These are phyloP conservation scores for Hymenochirus boettgeri DNA, from an alignment of 2,113 vertebrate species.

Conservation along the genomic window DNA sequence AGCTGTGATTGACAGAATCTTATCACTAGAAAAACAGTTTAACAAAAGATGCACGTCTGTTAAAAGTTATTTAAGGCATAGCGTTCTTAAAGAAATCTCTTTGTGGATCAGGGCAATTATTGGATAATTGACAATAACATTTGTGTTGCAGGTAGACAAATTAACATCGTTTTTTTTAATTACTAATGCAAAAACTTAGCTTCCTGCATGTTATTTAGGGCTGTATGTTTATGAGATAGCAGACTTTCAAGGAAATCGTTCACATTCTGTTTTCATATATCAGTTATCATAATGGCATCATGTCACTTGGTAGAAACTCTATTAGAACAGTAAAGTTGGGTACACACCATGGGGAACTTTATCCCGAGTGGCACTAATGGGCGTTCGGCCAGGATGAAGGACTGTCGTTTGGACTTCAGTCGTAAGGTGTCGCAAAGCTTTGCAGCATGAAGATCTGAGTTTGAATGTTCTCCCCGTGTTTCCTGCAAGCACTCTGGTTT, in stretches of 20 bases:
- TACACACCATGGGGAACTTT: no score
- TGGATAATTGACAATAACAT: constrained; percentile 56
- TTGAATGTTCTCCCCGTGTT: no score
- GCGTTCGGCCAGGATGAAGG: no score
- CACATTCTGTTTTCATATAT: constrained; percentile 62
- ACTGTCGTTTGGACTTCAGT: no score
- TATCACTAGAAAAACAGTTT: constrained; percentile 62
- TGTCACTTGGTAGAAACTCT: constrained; percentile 61
- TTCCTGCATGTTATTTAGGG: constrained; percentile 54
- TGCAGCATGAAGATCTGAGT: no score
- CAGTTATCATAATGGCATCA: constrained; percentile 59
- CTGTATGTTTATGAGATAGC: constrained; percentile 56
- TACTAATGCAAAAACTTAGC: constrained; percentile 46
- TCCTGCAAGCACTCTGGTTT: no score
- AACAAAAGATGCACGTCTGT: constrained; percentile 55
- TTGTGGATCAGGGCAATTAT: constrained; percentile 52
- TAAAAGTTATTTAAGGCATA: constrained; percentile 54
- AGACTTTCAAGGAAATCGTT: constrained; percentile 62
- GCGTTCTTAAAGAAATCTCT: constrained; percentile 52
- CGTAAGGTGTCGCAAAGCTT: no score
- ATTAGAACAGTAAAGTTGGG: no score
- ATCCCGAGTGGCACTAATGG: constrained; percentile 32
- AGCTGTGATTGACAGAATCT: constrained; percentile 67
- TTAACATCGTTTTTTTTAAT: constrained; percentile 17
- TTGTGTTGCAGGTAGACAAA: constrained; percentile 15